These are phyloP conservation scores for Tenthredo mesomela DNA, from an alignment of 2,888 invertebrate genomes.

Conservation along the genomic window DNA sequence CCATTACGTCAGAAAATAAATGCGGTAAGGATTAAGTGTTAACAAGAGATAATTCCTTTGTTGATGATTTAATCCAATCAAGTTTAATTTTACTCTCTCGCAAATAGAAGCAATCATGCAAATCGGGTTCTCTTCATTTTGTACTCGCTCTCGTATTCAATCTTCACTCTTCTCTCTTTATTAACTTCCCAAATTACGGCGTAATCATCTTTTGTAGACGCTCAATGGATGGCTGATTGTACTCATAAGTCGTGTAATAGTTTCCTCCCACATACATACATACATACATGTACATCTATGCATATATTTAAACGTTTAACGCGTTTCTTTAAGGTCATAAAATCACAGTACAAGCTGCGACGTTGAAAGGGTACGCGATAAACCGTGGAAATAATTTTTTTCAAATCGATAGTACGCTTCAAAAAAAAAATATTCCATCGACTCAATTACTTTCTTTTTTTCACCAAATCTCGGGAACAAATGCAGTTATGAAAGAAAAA, in stretches of 20 bases:
- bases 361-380: too few relatives aligned
- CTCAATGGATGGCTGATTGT: conserved; percentile 37
- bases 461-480: too few relatives aligned
- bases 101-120: conserved; percentile 45
- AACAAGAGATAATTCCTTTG: conserved; percentile 31
- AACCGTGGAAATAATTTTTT: not conserved
- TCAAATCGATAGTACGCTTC: too few relatives aligned
- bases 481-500: too few relatives aligned
- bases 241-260: not conserved
- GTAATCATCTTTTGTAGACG: conserved; percentile 40
- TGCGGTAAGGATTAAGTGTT: not conserved
- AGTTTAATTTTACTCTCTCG: not conserved
- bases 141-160: not conserved
- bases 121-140: conserved; percentile 29
- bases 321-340: conserved; percentile 13
- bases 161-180: not conserved
- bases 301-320: not conserved
- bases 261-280: not conserved
- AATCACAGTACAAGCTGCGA: not conserved
- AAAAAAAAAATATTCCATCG: too few relatives aligned
- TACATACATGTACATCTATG: not conserved
- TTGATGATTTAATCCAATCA: conserved; percentile 30
- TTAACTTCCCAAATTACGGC: conserved; percentile 27
- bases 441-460: too few relatives aligned
- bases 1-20: not conserved